Evolutionary conservation across 2,113 vertebrate species (phyloP).

Genomic region (Paradoxurus hermaphroditus): DNA sequence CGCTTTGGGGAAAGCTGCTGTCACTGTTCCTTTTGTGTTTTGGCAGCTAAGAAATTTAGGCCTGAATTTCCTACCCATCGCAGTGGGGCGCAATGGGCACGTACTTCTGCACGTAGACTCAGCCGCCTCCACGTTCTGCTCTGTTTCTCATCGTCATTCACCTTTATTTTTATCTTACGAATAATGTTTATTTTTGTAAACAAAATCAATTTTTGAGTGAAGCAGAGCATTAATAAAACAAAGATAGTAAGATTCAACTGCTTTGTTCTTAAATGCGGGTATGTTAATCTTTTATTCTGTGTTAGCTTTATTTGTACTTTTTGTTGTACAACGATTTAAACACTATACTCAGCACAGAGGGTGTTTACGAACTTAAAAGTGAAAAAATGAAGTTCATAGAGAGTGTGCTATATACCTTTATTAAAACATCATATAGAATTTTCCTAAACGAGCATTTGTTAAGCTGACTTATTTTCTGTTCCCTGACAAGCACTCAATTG

Average conservation of each 20-base stretch:
- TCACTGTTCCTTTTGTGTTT: background rate
- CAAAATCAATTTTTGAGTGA: slow-evolving; percentile 31
- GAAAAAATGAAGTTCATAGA: slow-evolving; percentile 43
- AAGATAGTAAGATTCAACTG: background rate
- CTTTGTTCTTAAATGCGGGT: background rate
- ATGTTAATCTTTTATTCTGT: background rate
- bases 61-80: background rate
- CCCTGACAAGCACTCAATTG: background rate
- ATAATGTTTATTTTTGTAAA: background rate
- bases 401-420: background rate
- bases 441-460: background rate
- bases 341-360: background rate
- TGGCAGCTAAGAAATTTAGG: background rate
- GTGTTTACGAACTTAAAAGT: background rate
- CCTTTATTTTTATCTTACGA: background rate
- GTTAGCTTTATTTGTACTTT: slow-evolving; percentile 5
- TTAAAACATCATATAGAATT: background rate
- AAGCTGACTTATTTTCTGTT: background rate
- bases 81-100: rapidly evolving
- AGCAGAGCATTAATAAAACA: background rate
- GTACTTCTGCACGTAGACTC: background rate
- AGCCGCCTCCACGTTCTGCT: background rate
- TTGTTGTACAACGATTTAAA: background rate
- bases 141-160: background rate
- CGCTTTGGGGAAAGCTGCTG: background rate